Base-by-base conservation (phyloP, 1,140 invertebrate genomes). In the Achatina immaculata region DNA sequence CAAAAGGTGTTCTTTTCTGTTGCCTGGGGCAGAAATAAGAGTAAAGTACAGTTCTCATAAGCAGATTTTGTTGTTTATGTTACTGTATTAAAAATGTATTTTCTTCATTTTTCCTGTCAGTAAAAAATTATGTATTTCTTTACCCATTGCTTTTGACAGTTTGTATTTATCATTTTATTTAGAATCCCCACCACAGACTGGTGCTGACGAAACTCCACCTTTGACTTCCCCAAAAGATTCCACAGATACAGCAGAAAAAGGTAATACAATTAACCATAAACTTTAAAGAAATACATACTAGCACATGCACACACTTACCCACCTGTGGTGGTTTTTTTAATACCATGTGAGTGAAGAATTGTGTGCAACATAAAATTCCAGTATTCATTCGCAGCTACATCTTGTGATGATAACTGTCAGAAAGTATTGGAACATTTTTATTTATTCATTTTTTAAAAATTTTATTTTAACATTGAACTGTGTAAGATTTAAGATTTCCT, bases 191-290 rank as follows among this genome's bases (percentile, higher is more conserved):
- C 68, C 74, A 82, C 73, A 69, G 43, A 40, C 21, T 55, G n/a
- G 51, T 43, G 58, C 66, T 58, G 48, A 45, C 51, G 76, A 72
- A 73, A 68, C 42, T 71, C 80, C 65, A 31, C 69, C 74, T 24
- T 58, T 71, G 0, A 75, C 58, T n/a, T 55, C 58, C 36, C 38
- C 78, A 66, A 73, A 84, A 58, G 83, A 84, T n/a, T 38, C 58
- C 19, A 83, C 73, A 71, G 81, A 79, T 42, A 77, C 82, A 71
- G 48, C 42, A 11, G 36, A 31, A 9, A 45, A 72, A 73, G 74
- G 69, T 66, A 71, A 58, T 40, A 6, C 28, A 72, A 38, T 6
- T 80, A 73, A 38, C n/a, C 11, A 28, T 21, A 21, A 62, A 9
- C 14, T 62, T 65, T 21, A 68, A 40, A 78, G 11, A 43, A 24